Base-by-base conservation (phyloP, 2,113 vertebrate genomes). In the Pipra filicauda region DNA sequence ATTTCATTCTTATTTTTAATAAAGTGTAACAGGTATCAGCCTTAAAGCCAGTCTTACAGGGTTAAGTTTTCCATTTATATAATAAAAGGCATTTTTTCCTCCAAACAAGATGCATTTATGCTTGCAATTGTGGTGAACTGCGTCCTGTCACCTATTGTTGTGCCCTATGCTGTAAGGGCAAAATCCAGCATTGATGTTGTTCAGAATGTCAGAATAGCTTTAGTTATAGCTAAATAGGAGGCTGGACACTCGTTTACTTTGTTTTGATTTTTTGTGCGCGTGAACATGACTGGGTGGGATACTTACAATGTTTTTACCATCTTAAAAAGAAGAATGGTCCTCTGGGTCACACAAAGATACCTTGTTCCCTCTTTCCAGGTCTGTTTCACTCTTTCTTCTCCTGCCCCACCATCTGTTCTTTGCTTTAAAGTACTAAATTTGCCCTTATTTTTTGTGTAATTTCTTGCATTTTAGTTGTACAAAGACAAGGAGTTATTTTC, bases 1-100 rank as follows among this genome's bases (percentile, higher is more conserved):
- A 86, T 90, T 91, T 91, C 8, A 35, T 88, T 92, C 41, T 82
- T 73, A 30, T 61, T 87, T 85, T 94, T 51, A 94, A 76, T 82
- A 62, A 88, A 79, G 37, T 61, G 9, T 70, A 96, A 49, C 62
- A 89, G 49, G 12, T n/a, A 77, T 31, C 39, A 88, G 31, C 54
- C 69, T 77, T 73, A 77, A 54, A 69, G 44, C 39, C 51, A 44
- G n/a, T 33, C 35, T 91, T 95, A 74, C 27, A 90, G 71, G 33
- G 26, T 85, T 77, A 85, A 7, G 59, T 80, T 93, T 95, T 91
- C 61, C 48, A 30, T 41, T 87, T 77, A 11, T 39, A 35, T 59
- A 65, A 74, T 49, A 27, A 55, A 67, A 75, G 19, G 8, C 5
- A 6, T 33, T 51, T 59, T 66, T 78, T 22, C 5, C 48, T 41